These are phyloP conservation scores for Caenorhabditis uteleia DNA, from an alignment of 2,888 invertebrate species.

Conservation along the genomic window DNA sequence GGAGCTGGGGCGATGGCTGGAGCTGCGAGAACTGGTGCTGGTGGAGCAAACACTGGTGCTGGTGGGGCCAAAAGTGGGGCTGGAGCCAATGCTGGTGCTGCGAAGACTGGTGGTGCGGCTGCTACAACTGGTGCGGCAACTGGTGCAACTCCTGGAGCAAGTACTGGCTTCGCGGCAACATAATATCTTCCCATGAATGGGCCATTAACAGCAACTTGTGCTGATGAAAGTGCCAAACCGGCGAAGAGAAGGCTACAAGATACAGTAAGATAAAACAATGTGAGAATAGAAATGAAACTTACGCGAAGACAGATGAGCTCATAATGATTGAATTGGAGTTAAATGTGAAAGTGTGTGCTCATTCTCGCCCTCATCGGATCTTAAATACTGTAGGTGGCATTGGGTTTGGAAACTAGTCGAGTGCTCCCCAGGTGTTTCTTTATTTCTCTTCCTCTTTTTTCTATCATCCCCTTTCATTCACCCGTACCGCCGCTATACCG, in stretches of 20 bases:
- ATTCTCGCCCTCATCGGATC: too few species aligned
- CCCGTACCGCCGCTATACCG: too few species aligned
- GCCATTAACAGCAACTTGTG: conserved; percentile 47
- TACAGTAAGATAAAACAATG: too few species aligned
- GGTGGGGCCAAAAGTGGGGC: conserved; percentile 5
- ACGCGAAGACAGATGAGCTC: conserved; percentile 32
- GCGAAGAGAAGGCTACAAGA: conserved; percentile 40
- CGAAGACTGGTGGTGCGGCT: conserved; percentile 21
- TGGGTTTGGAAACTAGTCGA: too few species aligned
- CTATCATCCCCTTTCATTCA: too few species aligned
- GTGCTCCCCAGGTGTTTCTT: too few species aligned
- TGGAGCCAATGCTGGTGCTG: conserved; percentile 17
- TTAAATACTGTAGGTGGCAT: too few species aligned
- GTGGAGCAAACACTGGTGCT: conserved; percentile 14
- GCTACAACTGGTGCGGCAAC: conserved; percentile 36
- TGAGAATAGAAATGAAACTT: conserved; percentile 10
- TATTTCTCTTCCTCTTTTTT: too few species aligned
- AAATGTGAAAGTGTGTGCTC: too few species aligned
- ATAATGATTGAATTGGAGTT: too few species aligned
- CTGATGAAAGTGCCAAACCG: conserved; percentile 41
- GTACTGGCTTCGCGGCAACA: conserved; percentile 47
- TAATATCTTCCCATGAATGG: conserved; percentile 52
- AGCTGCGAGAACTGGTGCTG: conserved; percentile 20
- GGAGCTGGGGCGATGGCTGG: conserved; percentile 18
- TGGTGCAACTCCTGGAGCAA: conserved; percentile 44